Evolutionary conservation across 2,888 invertebrate species (phyloP).

Genomic region (Andrena bucephala): DNA sequence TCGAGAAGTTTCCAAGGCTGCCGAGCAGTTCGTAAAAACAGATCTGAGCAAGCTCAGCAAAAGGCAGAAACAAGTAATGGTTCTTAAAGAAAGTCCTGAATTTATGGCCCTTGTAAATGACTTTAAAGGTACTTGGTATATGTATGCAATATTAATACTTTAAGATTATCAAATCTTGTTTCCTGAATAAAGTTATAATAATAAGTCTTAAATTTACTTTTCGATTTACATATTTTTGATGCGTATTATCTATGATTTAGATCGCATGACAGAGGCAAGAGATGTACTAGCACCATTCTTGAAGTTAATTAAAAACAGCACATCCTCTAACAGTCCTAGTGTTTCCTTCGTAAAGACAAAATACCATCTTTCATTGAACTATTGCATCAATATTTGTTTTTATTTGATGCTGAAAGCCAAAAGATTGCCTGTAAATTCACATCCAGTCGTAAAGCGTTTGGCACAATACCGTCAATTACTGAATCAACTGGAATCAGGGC

Average conservation of each 20-base stretch:
- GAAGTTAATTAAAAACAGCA: slow-evolving; percentile 87
- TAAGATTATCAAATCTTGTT: not conserved
- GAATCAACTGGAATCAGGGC: slow-evolving; percentile 90
- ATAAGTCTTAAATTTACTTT: not conserved
- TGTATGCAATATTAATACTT: not conserved
- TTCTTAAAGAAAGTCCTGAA: slow-evolving; percentile 95
- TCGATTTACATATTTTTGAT: not conserved
- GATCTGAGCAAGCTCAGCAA: slow-evolving; percentile 92
- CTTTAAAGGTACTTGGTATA: slow-evolving; percentile 88
- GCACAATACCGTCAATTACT: slow-evolving; percentile 92
- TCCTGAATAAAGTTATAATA: not conserved
- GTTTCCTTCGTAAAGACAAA: slow-evolving; percentile 90
- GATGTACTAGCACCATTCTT: slow-evolving; percentile 90
- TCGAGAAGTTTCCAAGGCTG: slow-evolving; percentile 82
- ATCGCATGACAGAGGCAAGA: slow-evolving; percentile 88
- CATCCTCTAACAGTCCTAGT: slow-evolving; percentile 89
- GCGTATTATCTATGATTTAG: slow-evolving; percentile 74
- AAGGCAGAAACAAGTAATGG: slow-evolving; percentile 90
- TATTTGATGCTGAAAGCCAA: slow-evolving; percentile 94
- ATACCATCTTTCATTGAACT: slow-evolving; percentile 90
- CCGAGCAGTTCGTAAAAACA: slow-evolving; percentile 88
- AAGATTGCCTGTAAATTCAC: slow-evolving; percentile 90
- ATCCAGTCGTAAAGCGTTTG: slow-evolving; percentile 95
- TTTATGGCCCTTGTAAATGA: slow-evolving; percentile 92
- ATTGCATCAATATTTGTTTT: slow-evolving; percentile 94